These are phyloP conservation scores for Hypolimnas misippus DNA, from an alignment of 2,888 invertebrate species.

Conservation along the genomic window DNA sequence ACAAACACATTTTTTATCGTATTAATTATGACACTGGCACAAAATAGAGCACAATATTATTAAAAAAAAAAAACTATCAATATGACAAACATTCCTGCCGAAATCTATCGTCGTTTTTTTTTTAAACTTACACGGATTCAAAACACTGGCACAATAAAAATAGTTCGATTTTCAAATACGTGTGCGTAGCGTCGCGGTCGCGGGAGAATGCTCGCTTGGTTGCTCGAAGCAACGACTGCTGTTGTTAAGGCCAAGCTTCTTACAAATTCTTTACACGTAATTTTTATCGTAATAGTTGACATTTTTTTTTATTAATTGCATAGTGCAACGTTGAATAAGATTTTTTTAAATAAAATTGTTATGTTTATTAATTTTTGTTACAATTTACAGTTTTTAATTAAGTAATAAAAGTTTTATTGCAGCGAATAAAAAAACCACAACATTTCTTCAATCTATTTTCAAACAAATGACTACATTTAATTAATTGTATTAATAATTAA, in stretches of 20 bases:
- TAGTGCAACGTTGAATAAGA: no score
- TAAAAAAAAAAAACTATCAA: conserved; percentile 8
- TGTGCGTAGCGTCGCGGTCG: conserved; percentile 50
- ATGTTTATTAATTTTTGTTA: no score
- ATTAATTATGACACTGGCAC: conserved; percentile 30
- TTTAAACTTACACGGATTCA: conserved; percentile 10
- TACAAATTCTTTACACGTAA: background rate
- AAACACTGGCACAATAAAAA: conserved; percentile 29
- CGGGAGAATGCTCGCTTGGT: conserved; percentile 55
- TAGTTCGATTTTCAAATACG: conserved; percentile 44
- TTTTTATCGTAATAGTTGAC: background rate
- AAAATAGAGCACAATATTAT: conserved; percentile 14
- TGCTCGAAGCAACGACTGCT: conserved; percentile 30
- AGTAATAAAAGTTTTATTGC: no score
- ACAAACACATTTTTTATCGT: conserved; percentile 13
- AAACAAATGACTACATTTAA: no score
- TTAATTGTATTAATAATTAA: no score
- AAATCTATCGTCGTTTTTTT: background rate
- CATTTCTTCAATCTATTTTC: no score
- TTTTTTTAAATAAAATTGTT: no score
- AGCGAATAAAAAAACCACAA: no score
- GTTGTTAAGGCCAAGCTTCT: no score
- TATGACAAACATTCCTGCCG: background rate
- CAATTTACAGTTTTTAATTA: no score
- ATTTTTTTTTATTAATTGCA: no score